A percentile compares a stretch with the other conserved stretches of the same genome.
phyloP scores from a whole-genome alignment of 2,797 vertebrate species.

The Tokudaia muenninki region DNA sequence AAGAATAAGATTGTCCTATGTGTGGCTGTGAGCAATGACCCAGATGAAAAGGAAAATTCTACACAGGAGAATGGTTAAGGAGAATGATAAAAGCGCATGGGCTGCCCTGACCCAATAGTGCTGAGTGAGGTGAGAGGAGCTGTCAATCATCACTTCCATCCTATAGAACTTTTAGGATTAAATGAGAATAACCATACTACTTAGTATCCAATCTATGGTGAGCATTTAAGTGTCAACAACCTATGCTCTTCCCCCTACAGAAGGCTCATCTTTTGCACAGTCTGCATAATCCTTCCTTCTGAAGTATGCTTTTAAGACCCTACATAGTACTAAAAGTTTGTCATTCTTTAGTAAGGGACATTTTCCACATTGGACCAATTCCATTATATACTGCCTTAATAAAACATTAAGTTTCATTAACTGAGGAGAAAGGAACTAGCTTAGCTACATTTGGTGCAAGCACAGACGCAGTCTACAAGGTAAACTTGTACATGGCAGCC shows the following conservation, averaged over 20 bases:
- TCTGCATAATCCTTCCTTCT: conserved; percentile 12
- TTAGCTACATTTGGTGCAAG: neutral
- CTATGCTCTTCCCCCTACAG: neutral
- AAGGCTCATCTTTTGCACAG: neutral
- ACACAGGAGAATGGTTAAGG: neutral
- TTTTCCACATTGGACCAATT: neutral
- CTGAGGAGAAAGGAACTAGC: neutral
- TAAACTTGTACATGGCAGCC: neutral
- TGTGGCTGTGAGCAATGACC: neutral
- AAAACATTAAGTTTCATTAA: neutral
- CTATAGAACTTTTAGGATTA: neutral
- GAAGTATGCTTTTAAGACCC: neutral
- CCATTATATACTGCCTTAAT: neutral
- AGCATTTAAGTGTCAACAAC: neutral
- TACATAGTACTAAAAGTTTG: neutral
- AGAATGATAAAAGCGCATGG: neutral
- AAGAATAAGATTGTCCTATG: neutral
- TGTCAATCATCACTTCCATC: neutral
- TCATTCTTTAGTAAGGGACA: neutral
- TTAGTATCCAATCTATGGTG: neutral
- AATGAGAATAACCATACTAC: neutral
- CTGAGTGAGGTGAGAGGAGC: neutral
- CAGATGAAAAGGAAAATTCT: conserved; percentile 40
- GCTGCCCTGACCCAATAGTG: neutral
- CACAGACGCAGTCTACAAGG: neutral